Base-by-base conservation (phyloP, 2,113 vertebrate genomes). In the Leucoraja erinaceus region DNA sequence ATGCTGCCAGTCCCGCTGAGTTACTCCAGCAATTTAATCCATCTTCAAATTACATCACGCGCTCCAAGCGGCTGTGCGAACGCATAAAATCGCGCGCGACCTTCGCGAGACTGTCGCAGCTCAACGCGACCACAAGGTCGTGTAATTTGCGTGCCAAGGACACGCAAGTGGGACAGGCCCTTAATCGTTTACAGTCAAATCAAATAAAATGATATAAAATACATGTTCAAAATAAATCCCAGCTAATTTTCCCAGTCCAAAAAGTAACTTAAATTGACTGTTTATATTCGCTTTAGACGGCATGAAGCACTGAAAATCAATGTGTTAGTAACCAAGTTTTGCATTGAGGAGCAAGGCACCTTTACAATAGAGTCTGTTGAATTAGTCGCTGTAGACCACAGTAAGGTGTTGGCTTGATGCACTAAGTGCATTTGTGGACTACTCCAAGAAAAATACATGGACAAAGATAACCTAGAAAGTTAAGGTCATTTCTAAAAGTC, bases 401-500 rank as follows among this genome's bases (percentile, higher is more conserved):
- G 54, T 72, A 91, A 74, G 54, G 18, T 11, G 68, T 54, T 72
- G 20, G 20, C 31, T 90, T 91, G 90, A 91, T 72, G 90, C 66
- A 91, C 72, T 91, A 72, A 72, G 66, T 91, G 38, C 66, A 91
- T 91, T 74, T 12, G 66, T 91, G 90, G 90, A 28, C 90, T 91
- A 68, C 66, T 74, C 90, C 66, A 54, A 74, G 90, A 3, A 91
- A 91, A 91, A 68, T 68, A 12, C 68, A 72, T 74, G 70, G 90
- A 74, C 66, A 91, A 72, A 91, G 90, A 25, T 70, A 91, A 91
- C 66, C 90, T 74, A 68, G 88, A 91, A 91, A 72, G 90, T 91
- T 91, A 91, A 33, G 90, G 90, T 91, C 90, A 91, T 91, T 91
- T 91, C 47, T 91, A 91, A 91, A 72, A 91, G 54, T 70, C 68